Conservation (phyloP, 2,888 invertebrate genomes). For the Macrosoma leucophasiata region DNA sequence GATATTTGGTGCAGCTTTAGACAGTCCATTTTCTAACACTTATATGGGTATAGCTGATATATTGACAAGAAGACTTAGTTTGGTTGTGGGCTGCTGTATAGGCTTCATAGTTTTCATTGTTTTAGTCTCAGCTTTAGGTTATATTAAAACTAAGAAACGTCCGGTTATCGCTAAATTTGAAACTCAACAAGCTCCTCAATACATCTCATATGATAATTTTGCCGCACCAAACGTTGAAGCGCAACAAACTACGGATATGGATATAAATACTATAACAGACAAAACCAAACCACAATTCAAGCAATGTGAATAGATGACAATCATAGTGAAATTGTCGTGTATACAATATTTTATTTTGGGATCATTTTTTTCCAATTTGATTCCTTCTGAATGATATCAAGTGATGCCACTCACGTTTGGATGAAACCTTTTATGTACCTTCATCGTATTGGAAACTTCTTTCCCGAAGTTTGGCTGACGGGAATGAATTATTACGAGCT, state of each 20-base stretch:
- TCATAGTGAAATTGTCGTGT: no score
- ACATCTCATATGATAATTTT: conserved; percentile 82
- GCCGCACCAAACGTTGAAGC: conserved; percentile 54
- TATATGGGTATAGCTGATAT: conserved; percentile 84
- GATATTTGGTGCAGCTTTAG: conserved; percentile 79
- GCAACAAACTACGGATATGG: conserved; percentile 63
- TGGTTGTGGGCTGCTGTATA: conserved; percentile 91
- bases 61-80: conserved; percentile 85
- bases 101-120: conserved; percentile 90
- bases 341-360: no score
- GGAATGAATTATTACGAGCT: conserved; percentile 56
- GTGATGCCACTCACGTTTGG: conserved; percentile 43
- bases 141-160: conserved; percentile 90
- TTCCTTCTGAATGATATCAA: conserved; percentile 40
- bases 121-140: conserved; percentile 88
- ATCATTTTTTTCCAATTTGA: conserved; percentile 38
- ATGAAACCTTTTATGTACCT: conserved; percentile 43
- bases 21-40: conserved; percentile 76
- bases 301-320: conserved; percentile 18
- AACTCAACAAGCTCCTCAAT: conserved; percentile 83
- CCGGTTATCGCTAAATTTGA: conserved; percentile 84
- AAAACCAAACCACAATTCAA: conserved; percentile 44
- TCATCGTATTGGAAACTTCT: conserved; percentile 47
- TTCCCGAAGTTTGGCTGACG: conserved; percentile 48
- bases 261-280: conserved; percentile 62